phyloP scores from a whole-genome alignment of 2,888 invertebrate species.

The Pheosia tremula region DNA sequence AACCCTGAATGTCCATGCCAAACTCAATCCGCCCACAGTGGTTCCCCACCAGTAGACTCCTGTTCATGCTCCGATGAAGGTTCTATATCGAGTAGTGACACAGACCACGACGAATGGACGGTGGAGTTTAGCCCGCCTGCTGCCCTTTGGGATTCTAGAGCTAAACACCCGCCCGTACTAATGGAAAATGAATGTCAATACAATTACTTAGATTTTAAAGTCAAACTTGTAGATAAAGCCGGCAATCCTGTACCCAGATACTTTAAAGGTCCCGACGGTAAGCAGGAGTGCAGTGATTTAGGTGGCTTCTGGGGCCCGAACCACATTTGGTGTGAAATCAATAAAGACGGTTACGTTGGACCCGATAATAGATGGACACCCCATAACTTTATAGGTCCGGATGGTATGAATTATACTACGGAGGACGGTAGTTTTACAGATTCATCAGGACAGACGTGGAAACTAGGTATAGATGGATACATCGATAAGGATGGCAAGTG shows the following conservation, averaged over 20 bases:
- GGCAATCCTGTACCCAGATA: constrained; percentile 73
- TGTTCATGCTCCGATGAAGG: constrained; percentile 75
- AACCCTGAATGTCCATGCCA: constrained; percentile 72
- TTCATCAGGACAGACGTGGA: constrained; percentile 49
- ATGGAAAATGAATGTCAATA: constrained; percentile 63
- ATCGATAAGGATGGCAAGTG: constrained; percentile 73
- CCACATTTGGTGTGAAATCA: constrained; percentile 70
- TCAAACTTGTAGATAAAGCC: constrained; percentile 68
- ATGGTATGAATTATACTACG: constrained; percentile 69
- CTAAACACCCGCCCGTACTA: constrained; percentile 61
- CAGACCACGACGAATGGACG: constrained; percentile 76
- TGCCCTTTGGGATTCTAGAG: constrained; percentile 67
- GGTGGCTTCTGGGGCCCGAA: constrained; percentile 74
- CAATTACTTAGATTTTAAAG: constrained; percentile 74
- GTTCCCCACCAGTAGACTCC: constrained; percentile 64
- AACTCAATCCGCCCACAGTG: constrained; percentile 38
- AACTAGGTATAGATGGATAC: constrained; percentile 75
- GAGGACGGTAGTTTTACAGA: constrained; percentile 73
- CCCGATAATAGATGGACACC: constrained; percentile 76
- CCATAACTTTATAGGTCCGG: constrained; percentile 71
- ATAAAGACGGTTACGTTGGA: constrained; percentile 76
- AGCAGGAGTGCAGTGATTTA: constrained; percentile 73
- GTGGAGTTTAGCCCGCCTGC: constrained; percentile 75
- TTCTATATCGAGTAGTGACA: constrained; percentile 66
- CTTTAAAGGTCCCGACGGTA: constrained; percentile 76